phyloP scores from a whole-genome alignment of 2,113 vertebrate species.

The Arenaria interpres region DNA sequence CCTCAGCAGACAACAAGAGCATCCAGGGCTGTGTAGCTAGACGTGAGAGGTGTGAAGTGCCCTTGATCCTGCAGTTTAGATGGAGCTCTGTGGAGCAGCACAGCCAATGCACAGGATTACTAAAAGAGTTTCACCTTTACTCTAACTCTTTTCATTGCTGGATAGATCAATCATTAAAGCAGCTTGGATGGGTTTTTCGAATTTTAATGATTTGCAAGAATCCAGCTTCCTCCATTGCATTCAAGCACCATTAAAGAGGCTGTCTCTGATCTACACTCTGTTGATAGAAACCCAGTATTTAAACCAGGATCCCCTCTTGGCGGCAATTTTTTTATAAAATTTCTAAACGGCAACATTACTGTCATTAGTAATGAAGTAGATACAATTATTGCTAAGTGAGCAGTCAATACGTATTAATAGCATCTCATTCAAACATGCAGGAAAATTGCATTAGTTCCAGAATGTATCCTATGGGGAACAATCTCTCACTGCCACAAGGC shows the following conservation, averaged over 20 bases:
- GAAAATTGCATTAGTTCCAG: constrained; percentile 36
- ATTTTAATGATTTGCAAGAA: neutral
- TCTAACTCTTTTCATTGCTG: neutral
- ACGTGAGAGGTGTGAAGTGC: neutral
- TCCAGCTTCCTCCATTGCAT: neutral
- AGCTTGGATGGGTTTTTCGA: neutral
- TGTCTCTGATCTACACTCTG: neutral
- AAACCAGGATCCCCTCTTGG: neutral
- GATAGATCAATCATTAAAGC: neutral
- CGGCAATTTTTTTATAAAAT: constrained; percentile 28
- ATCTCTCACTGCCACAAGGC: neutral
- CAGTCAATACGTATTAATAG: constrained; percentile 35
- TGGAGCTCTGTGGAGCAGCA: neutral
- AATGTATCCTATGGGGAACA: constrained; percentile 13
- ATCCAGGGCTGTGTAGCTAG: neutral
- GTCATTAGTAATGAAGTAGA: constrained; percentile 37
- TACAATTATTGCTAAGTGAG: constrained; percentile 54
- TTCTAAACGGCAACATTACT: neutral
- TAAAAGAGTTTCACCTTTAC: neutral
- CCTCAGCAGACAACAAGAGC: neutral
- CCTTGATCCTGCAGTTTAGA: neutral
- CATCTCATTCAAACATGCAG: constrained; percentile 5
- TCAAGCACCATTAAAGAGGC: neutral
- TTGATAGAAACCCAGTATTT: neutral
- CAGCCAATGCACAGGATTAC: neutral